Evolutionary conservation across 2,888 invertebrate genomes (phyloP).

Genomic region (Pachydiplax longipennis): DNA sequence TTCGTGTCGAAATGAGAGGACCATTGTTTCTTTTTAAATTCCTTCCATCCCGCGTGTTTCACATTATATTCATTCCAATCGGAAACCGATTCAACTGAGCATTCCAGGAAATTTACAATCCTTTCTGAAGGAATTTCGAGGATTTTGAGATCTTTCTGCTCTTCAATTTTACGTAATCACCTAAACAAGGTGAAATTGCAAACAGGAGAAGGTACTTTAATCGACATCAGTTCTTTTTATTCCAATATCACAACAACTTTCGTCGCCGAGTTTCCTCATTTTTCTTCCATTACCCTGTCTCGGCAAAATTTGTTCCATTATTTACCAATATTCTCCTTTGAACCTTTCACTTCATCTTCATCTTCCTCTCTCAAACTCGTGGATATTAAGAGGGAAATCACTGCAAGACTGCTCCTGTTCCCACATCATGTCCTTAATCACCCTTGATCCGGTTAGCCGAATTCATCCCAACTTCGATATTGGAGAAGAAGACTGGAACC

Average conservation of each 20-base stretch:
- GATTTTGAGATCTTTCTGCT: too few relatives aligned
- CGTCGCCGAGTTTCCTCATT: background rate
- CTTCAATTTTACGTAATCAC: too few relatives aligned
- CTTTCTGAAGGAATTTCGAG: too few relatives aligned
- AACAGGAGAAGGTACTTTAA: background rate
- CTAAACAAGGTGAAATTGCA: too few relatives aligned
- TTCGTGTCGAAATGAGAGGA: too few relatives aligned
- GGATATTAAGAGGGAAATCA: background rate
- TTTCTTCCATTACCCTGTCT: background rate
- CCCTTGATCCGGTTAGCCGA: background rate
- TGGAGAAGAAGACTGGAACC: background rate
- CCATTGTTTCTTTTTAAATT: too few relatives aligned
- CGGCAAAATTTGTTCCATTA: background rate
- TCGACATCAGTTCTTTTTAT: background rate
- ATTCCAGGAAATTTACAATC: too few relatives aligned
- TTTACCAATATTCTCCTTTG: background rate
- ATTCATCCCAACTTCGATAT: background rate
- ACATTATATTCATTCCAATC: too few relatives aligned
- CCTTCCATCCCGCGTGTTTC: too few relatives aligned
- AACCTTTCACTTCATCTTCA: background rate
- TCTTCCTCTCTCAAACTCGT: background rate
- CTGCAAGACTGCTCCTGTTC: background rate
- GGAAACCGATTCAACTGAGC: too few relatives aligned
- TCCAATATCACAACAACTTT: background rate
- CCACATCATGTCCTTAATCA: background rate